Conservation (phyloP, 2,113 vertebrate species). For the Macrotus californicus region DNA sequence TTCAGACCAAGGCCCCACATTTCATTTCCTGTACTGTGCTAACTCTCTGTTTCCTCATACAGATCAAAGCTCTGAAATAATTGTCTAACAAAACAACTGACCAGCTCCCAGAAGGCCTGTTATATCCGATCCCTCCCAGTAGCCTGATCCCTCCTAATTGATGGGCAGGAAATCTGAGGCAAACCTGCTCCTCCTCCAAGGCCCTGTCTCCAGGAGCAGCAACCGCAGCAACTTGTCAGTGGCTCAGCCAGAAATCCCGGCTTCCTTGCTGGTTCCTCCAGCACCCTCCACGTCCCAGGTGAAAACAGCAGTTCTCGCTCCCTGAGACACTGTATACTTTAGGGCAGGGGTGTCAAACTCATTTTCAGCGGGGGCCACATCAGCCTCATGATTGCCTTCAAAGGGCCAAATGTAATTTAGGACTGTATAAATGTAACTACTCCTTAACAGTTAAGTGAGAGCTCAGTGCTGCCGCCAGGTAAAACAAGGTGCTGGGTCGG, state of each 20-base stretch:
- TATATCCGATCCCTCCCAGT: not conserved
- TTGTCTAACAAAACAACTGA: not conserved
- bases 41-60: not conserved
- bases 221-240: not conserved
- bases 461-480: too few species aligned
- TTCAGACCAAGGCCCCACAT: not conserved
- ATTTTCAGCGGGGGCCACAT: too few species aligned
- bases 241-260: not conserved
- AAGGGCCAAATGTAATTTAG: too few species aligned
- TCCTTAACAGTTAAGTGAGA: too few species aligned
- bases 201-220: not conserved
- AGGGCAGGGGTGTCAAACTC: not conserved
- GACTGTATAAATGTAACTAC: too few species aligned
- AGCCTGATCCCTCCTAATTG: not conserved
- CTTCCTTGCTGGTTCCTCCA: too few species aligned
- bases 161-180: not conserved
- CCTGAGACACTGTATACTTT: too few species aligned
- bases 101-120: not conserved
- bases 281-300: too few species aligned
- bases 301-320: not conserved
- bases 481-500: too few species aligned
- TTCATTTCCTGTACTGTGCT: not conserved
- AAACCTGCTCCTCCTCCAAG: not conserved
- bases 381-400: too few species aligned
- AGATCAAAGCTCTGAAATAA: not conserved